These are phyloP conservation scores for Pheosia gnoma DNA, from an alignment of 2,888 invertebrate genomes.

Conservation along the genomic window DNA sequence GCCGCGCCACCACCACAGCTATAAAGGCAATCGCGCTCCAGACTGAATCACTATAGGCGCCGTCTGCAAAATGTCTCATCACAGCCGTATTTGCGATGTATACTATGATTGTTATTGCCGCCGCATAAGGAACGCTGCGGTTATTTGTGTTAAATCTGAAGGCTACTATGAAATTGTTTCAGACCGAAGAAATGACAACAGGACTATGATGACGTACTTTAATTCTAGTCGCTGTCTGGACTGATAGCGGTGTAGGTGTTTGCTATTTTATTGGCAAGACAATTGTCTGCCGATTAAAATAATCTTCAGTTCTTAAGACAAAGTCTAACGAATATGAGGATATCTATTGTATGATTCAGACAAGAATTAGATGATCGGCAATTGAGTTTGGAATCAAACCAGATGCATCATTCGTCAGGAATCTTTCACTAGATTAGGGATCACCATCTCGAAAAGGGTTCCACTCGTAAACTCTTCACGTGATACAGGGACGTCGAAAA, in stretches of 20 bases:
- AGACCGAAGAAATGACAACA: background rate
- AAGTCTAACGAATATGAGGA: background rate
- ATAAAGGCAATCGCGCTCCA: constrained; percentile 79
- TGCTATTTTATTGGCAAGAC: background rate
- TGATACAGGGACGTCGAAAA: constrained; percentile 60
- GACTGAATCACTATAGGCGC: constrained; percentile 81
- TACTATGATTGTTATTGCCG: constrained; percentile 44
- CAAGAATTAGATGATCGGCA: constrained; percentile 19
- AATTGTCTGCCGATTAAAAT: background rate
- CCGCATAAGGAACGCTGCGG: constrained; percentile 32
- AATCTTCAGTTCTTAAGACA: background rate
- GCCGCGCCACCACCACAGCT: constrained; percentile 69
- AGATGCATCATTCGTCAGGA: constrained; percentile 21
- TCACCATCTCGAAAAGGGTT: constrained; percentile 37
- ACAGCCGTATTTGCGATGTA: constrained; percentile 64
- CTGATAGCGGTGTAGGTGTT: background rate
- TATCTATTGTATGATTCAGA: constrained; percentile 12
- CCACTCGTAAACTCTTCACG: constrained; percentile 49
- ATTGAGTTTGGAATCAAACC: constrained; percentile 22
- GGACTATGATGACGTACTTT: background rate
- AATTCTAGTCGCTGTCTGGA: background rate
- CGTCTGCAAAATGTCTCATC: constrained; percentile 83
- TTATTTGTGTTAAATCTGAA: constrained; percentile 21
- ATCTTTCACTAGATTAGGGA: constrained; percentile 14
- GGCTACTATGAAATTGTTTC: constrained; percentile 10